Base-by-base conservation (phyloP, 2,797 vertebrate species). In the Pseudomugil tenellus region DNA sequence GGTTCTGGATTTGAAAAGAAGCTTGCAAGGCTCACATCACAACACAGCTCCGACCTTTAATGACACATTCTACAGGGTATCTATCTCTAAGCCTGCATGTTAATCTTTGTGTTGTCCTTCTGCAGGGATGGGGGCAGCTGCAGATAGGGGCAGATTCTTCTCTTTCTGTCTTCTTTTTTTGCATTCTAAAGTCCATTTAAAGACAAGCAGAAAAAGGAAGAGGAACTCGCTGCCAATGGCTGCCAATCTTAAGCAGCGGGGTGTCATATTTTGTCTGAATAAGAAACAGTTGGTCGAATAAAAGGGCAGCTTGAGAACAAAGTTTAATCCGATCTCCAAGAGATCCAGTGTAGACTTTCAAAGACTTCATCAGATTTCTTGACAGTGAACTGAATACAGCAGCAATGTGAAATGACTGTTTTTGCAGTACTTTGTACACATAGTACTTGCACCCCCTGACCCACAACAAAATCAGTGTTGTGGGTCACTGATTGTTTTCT, bases 141-240 rank as follows among this genome's bases (percentile, higher is more conserved):
- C n/a, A 88, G 81, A 93, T 93, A 90, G 80, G 93, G 92, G 92
- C 72, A 62, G 81, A 86, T 87, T 92, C 78, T 91, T 90, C 63
- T 51, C 63, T 58, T 2, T 0, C 28, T 73, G 63, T 76, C 39
- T 56, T 58, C 49, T 4, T 41, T 4, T 48, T 78, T 65, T 76
- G 77, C 77, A 63, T 51, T 69, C 71, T 63, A 21, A 74, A 83
- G 70, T 69, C 79, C 67, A 57, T 63, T 63, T 59, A 54, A 70
- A 74, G 74, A 70, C 56, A 70, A 73, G 78, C 53, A 48, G 23
- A 65, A 65, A 65, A 63, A 1, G 19, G 61, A 48, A 35, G 67
- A 64, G 73, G 62, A 58, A 9, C 66, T 59, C 63, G 60, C 68
- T 61, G 51, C 31, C 4, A 11, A 56, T 73, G 70, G 73, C 67